Base-by-base conservation (phyloP, 37 sponge, comb jelly and placozoan genomes). In the Oopsacas minuta region DNA sequence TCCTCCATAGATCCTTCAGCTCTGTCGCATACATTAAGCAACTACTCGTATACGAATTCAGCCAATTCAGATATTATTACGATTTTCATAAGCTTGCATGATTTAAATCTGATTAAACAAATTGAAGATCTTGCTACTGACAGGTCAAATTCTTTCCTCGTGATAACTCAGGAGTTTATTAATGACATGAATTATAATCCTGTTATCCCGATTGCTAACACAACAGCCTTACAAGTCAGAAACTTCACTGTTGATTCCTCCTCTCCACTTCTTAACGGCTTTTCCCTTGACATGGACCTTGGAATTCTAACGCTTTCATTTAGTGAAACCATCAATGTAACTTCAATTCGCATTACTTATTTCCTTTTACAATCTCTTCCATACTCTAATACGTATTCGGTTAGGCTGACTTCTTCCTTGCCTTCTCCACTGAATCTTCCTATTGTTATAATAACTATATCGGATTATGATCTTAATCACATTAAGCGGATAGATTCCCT, bases 111-210 rank as follows among this genome's bases (percentile, higher is more conserved):
- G 17, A 35, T 85, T 37, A 81, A 85, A 82, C 20, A 15, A 5
- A 25, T n/a, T 3, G 34, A 81, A 10, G 1, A 8, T 10, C 36
- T 85, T 23, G 86, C 86, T 28, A 85, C 86, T 35, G 81, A 85
- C 23, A 36, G 5, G 30, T 3, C 1, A 22, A 85, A 81, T 37
- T 38, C 86, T 3, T 85, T 81, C 36, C 83, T 85, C 5, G 37
- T 37, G 20, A 85, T 92, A 23, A 88, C 86, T 23, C n/a, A 52
- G 0, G 81, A 53, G n/a, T 36, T 91, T 1, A 88, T 95, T 32
- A 49, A 61, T 32, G 95, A 95, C 83, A 95, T 91, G 91, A 92
- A 69, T 36, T 86, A 89, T 36, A 95, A 95, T 85, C 82, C 83
- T 0, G 87, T 92, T 0, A 83, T 81, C 7, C 86, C 90, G 3